Percentiles rank a stretch among this genome's conserved stretches.
These are phyloP conservation scores for Tubulanus polymorphus DNA, from an alignment of 2,888 invertebrate species.

Conservation along the genomic window DNA sequence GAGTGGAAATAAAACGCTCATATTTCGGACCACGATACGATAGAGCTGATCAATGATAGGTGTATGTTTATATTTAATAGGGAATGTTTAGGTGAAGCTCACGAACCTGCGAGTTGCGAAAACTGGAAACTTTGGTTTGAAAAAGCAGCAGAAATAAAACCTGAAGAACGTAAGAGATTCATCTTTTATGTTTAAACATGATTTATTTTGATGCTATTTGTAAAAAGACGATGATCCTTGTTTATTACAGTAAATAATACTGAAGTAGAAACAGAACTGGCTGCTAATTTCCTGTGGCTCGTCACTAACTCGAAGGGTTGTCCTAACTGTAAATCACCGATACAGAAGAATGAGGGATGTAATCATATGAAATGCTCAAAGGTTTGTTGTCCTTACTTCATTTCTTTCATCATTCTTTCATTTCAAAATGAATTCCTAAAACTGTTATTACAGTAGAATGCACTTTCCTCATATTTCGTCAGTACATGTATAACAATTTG, in stretches of 20 bases:
- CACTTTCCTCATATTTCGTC: no score
- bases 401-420: no score
- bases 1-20: constrained; percentile 26
- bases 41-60: background rate
- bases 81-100: constrained; percentile 63
- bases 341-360: constrained; percentile 69
- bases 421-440: no score
- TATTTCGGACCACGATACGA: background rate
- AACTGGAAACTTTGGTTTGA: constrained; percentile 63
- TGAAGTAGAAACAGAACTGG: constrained; percentile 47
- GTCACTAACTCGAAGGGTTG: constrained; percentile 69
- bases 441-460: no score
- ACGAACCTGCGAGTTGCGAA: constrained; percentile 66
- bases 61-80: constrained; percentile 34
- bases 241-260: constrained; percentile 43
- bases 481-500: no score
- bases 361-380: constrained; percentile 72
- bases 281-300: constrained; percentile 64
- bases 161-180: constrained; percentile 61
- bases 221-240: background rate
- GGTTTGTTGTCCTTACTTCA: no score
- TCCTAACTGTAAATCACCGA: constrained; percentile 68
- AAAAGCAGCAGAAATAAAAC: constrained; percentile 64
- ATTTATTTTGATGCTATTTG: no score
- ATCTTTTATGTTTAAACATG: no score